These are phyloP conservation scores for Neodiprion lecontei DNA, from an alignment of 1,140 invertebrate genomes.

Conservation along the genomic window DNA sequence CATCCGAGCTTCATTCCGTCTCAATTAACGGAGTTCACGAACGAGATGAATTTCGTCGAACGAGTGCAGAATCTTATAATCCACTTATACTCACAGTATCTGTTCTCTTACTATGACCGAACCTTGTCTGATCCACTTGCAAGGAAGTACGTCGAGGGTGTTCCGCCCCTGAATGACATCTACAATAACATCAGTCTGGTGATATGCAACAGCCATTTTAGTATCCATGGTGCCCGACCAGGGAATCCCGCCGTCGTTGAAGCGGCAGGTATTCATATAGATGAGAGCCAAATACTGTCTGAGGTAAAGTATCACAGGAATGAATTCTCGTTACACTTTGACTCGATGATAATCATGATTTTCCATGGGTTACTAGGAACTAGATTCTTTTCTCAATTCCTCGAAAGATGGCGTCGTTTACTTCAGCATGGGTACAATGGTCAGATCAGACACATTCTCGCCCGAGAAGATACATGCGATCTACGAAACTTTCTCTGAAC, in stretches of 20 bases:
- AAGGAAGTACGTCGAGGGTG: constrained; percentile 62
- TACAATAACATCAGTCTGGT: constrained; percentile 50
- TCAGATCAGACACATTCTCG: constrained; percentile 67
- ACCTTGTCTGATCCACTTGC: not conserved
- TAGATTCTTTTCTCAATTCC: constrained; percentile 71
- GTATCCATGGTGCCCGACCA: constrained; percentile 48
- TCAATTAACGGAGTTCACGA: not conserved
- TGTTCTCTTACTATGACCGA: not conserved
- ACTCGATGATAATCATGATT: not conserved
- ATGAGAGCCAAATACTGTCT: constrained; percentile 22
- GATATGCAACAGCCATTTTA: constrained; percentile 55
- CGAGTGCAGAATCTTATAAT: constrained; percentile 38
- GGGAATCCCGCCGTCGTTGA: constrained; percentile 52
- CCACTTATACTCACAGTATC: constrained; percentile 10
- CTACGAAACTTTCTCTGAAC: constrained; percentile 41
- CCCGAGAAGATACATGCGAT: constrained; percentile 30
- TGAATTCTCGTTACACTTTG: not conserved
- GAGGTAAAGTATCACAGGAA: not conserved
- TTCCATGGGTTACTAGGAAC: constrained; percentile 58
- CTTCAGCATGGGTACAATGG: constrained; percentile 75
- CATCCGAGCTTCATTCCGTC: not conserved
- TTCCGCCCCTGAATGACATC: constrained; percentile 67
- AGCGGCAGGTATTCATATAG: constrained; percentile 57
- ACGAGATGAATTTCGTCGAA: constrained; percentile 40
- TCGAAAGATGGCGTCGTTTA: constrained; percentile 73